These are phyloP conservation scores for Poecilia latipinna DNA, from an alignment of 2,113 vertebrate genomes.

Conservation along the genomic window DNA sequence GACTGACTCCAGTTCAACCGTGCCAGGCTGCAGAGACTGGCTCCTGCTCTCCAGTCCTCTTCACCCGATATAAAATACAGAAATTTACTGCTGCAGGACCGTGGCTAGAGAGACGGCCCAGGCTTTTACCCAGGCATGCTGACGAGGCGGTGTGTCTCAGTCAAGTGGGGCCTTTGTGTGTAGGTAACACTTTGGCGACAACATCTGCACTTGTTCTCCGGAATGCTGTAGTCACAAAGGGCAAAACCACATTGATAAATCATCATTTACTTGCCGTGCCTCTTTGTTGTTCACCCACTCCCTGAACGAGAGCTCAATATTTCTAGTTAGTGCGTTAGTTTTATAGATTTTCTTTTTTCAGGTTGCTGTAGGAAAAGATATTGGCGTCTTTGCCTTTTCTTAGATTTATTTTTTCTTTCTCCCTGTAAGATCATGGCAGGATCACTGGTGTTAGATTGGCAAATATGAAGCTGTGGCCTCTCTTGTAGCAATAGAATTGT, in stretches of 20 bases:
- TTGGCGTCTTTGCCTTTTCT: constrained; percentile 12
- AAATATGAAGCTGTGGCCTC: background rate
- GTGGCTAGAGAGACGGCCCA: constrained; percentile 28
- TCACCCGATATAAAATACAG: constrained; percentile 33
- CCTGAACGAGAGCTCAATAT: background rate
- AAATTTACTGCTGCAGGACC: constrained; percentile 57
- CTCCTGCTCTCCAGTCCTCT: background rate
- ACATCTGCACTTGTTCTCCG: constrained; percentile 17
- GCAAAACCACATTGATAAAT: constrained; percentile 12
- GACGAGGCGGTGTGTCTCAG: constrained; percentile 37
- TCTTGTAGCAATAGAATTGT: background rate
- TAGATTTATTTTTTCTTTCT: background rate
- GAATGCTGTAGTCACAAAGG: constrained; percentile 7
- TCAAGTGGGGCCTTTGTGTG: background rate
- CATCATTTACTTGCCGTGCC: background rate
- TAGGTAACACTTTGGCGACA: constrained; percentile 14
- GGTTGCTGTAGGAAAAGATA: constrained; percentile 26
- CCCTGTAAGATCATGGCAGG: background rate
- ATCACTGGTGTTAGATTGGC: background rate
- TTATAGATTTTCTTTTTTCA: constrained; percentile 25
- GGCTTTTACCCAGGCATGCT: constrained; percentile 28
- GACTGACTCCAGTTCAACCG: too few relatives aligned
- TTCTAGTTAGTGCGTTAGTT: constrained; percentile 18
- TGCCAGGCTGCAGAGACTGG: constrained; percentile 26
- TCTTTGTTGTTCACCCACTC: constrained; percentile 6